Base-by-base conservation (phyloP, 2,113 vertebrate genomes). In the Mustela nigripes region DNA sequence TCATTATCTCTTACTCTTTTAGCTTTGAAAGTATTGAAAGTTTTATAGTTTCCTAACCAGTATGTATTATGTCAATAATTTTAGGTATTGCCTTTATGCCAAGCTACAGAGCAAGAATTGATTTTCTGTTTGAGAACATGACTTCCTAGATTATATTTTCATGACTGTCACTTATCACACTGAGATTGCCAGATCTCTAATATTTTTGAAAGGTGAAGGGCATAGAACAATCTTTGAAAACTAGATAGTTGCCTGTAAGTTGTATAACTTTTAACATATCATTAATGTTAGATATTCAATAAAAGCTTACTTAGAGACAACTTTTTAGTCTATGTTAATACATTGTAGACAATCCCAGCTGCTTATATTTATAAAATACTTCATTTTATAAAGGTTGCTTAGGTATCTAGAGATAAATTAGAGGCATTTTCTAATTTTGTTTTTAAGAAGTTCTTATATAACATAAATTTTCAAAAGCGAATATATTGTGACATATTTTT, bases 101-200 rank as follows among this genome's bases (percentile, higher is more conserved):
- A 93, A 36, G 21, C 78, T 94, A 87, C 15, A 63, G 45, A 62
- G n/a, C 31, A 53, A 58, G 31, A 50, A 84, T 83, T 93, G 31
- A 96, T 80, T 84, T 96, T 48, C 89, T 82, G 78, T 93, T 96
- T 90, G 31, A 63, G 94, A 94, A 76, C 19, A 28, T 15, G 91
- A 24, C 7, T 90, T 79, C 39, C 80, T 89, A 81, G 9, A 90
- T 95, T 53, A 74, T 73, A 36, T 10, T 86, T 84, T 74, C 2
- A 7, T 36, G 33, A 21, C 26, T 80, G 69, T 91, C 7, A 56
- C 19, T 93, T 60, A 91, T 10, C 62, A n/a, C 28, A 79, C 2
- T 73, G 93, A 56, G 53, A 48, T 87, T 65, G 16, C 33, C 19
- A 88, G 22, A 53, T 71, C 4, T 21, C 33, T 26, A 50, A 42